Conservation (phyloP, 1,140 invertebrate species). For the Drosophila cardini region DNA sequence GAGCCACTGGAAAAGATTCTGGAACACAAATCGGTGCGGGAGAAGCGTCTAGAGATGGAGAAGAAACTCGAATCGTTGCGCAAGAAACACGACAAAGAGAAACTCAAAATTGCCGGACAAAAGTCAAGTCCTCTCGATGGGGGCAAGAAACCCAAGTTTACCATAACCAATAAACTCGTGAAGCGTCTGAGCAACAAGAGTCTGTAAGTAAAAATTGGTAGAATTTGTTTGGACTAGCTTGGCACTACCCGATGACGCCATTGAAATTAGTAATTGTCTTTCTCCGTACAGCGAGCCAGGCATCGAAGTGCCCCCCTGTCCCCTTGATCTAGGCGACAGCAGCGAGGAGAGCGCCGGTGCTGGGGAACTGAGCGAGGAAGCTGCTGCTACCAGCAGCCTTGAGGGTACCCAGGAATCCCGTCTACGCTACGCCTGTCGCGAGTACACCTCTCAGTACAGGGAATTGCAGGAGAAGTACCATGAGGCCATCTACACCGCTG, state of each 20-base stretch:
- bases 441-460: slow-evolving; percentile 90
- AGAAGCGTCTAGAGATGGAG: slow-evolving; percentile 93
- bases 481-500: slow-evolving; percentile 89
- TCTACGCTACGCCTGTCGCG: slow-evolving; percentile 88
- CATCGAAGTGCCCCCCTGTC: slow-evolving; percentile 78
- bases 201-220: slow-evolving; percentile 87
- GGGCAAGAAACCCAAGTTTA: slow-evolving; percentile 89
- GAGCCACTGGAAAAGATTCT: slow-evolving; percentile 93
- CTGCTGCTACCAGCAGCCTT: slow-evolving; percentile 84
- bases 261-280: slow-evolving; percentile 81
- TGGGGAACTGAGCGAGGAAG: slow-evolving; percentile 72
- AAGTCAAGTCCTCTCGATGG: slow-evolving; percentile 86
- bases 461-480: slow-evolving; percentile 94
- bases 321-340: slow-evolving; percentile 70
- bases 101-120: slow-evolving; percentile 87
- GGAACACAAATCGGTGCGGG: slow-evolving; percentile 92
- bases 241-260: slow-evolving; percentile 69
- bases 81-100: slow-evolving; percentile 95
- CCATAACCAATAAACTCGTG: slow-evolving; percentile 90
- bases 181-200: slow-evolving; percentile 93
- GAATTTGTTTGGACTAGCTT: background rate
- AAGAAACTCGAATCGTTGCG: slow-evolving; percentile 93
- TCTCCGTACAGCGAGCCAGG: slow-evolving; percentile 81
- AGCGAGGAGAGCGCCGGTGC: slow-evolving; percentile 84
- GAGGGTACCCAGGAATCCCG: slow-evolving; percentile 89